Percentiles rank a stretch among this genome's conserved stretches.
These are phyloP conservation scores for Lanistes nyassanus DNA, from an alignment of 1,140 invertebrate species.

Conservation along the genomic window DNA sequence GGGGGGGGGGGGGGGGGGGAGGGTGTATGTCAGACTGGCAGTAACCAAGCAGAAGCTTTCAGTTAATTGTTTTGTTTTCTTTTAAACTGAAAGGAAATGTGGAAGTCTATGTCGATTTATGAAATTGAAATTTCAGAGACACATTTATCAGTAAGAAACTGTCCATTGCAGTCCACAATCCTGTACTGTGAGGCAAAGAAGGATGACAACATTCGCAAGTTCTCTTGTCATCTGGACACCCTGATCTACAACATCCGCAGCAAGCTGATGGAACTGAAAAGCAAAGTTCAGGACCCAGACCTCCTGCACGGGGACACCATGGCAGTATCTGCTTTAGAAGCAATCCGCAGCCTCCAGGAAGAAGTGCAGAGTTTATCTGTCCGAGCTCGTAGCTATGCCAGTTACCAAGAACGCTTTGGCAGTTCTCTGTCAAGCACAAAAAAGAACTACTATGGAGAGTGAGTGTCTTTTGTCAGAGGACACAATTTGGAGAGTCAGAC, in stretches of 20 bases:
- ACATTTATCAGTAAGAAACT: too few relatives aligned
- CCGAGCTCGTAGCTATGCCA: conserved; percentile 61
- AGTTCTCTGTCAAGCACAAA: conserved; percentile 57
- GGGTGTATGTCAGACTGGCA: too few relatives aligned
- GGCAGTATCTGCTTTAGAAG: conserved; percentile 58
- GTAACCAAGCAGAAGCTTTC: too few relatives aligned
- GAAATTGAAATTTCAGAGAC: too few relatives aligned
- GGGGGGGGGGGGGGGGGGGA: too few relatives aligned
- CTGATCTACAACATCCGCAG: conserved; percentile 58
- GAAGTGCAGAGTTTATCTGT: conserved; percentile 58
- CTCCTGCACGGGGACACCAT: conserved; percentile 61
- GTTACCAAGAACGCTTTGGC: conserved; percentile 66
- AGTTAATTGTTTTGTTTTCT: too few relatives aligned
- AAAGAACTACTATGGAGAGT: conserved; percentile 55
- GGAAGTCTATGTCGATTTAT: too few relatives aligned
- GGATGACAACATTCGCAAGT: conserved; percentile 67
- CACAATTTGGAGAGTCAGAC: too few relatives aligned
- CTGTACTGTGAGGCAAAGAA: conserved; percentile 67
- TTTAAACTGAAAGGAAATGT: too few relatives aligned
- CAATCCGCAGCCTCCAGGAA: conserved; percentile 55
- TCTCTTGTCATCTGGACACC: conserved; percentile 61
- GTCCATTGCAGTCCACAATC: conserved; percentile 53
- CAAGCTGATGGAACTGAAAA: conserved; percentile 60
- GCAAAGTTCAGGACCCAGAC: conserved; percentile 59
- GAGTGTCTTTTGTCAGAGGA: conserved; percentile 29